Evolutionary conservation across 2,888 invertebrate genomes (phyloP), one percentile per base, ranked within the genome.

Genomic region (Lysandra bellargus): DNA sequence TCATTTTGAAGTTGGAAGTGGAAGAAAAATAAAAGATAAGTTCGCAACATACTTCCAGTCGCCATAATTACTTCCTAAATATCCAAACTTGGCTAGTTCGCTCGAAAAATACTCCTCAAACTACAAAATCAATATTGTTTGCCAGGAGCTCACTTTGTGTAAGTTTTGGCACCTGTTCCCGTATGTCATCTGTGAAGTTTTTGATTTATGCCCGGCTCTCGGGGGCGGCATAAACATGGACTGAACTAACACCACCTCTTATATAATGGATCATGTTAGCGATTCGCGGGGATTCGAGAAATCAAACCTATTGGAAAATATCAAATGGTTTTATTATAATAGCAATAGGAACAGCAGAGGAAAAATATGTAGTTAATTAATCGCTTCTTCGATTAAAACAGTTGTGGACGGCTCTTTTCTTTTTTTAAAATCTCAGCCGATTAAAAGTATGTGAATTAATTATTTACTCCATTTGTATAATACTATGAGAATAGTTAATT

Each of bases 101-200:
- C 33, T 49, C 4, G 75, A 49, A 49, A 75, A 75, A 75, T 44
- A 40, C 44, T 75, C 75, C 12, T 4, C 23, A 75, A 75, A 75
- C 23, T 49, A 23, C 44, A 30, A 75, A 75, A 75, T 44, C 75
- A 44, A 75, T 75, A 75, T 23, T 30, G 75, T 44, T 73, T 57
- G 37, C 40, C 73, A 72, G 73, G n/a, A 57, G 23, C 23, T 33
- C 72, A 37, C 53, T 74, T 74, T 9, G 53, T 44, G 82, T 82
- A 85, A 84, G 83, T 85, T 84, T 82, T 84, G 84, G 82, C 85
- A 86, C 86, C 86, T 86, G 86, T 84, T 82, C 80, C 80, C 80
- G 80, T 78, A 37, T 89, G 89, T 89, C 88, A 86, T 88, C 88
- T 86, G 83, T 81, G 82, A 90, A 91, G 87, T 91, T 91, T 89